Evolutionary conservation across 2,113 vertebrate genomes (phyloP), one percentile per base, ranked within the genome.

Genomic region (Phyllopteryx taeniolatus): DNA sequence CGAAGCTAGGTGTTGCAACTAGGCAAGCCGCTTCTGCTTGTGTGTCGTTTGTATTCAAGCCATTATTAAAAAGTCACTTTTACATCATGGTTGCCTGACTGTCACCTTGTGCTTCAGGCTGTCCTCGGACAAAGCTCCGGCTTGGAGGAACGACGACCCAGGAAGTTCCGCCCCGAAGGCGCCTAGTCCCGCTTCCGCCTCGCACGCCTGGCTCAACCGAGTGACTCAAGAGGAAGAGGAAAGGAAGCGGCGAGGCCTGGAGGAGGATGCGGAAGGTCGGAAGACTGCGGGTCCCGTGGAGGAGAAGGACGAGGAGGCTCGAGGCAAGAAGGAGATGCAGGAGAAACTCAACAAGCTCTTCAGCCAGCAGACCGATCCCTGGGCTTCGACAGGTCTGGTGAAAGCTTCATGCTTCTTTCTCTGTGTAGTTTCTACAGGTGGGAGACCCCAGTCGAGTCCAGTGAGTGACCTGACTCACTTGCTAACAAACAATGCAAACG

Each of bases 341-440:
- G 95, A 98, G 43, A 95, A 95, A 86, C 87, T 95, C 54, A 93
- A 84, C 79, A 95, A 96, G 76, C 91, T 96, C 80, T 96, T 98
- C 83, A 92, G 93, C 53, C 95, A 93, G 20, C 94, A 93, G 2
- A 78, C 93, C 1, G 96, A 98, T 1, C 83, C 95, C 27, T 98
- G 96, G 95, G 90, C 92, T 11, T 91, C 91, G 7, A 22, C 94
- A 94, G 95, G 95, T 90, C 51, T 3, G 83, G 51, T 33, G 10
- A 47, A 27, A 15, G 53, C n/a, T 17, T 3, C 49, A 17, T 2
- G 49, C 49, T 51, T 15, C 49, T 39, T 39, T 39, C 44, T 46
- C 10, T 13, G 12, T 35, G 0, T 44, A 39, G 35, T 39, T 39
- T 39, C 35, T 6, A 39, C 35, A 39, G 3, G 35, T 39, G 35